Evolutionary conservation across 2,797 vertebrate species (phyloP).

Genomic region (Rhinella marina): DNA sequence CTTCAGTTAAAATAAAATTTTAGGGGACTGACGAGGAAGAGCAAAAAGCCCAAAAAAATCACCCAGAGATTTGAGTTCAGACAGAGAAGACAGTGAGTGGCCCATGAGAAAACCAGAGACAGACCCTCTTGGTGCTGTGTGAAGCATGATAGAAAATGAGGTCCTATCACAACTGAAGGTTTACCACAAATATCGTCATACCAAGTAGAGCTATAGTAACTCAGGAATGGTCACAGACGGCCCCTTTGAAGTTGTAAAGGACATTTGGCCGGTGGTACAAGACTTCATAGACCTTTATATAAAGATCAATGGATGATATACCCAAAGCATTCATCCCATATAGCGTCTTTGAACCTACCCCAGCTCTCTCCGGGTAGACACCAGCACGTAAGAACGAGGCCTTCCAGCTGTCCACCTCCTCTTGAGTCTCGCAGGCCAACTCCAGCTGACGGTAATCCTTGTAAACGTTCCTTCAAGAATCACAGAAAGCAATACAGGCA

Average conservation of each 20-base stretch:
- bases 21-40: background rate
- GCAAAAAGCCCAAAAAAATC: slow-evolving; percentile 7
- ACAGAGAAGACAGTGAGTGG: background rate
- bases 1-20: too few species aligned
- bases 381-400: slow-evolving; percentile 96
- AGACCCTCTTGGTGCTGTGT: background rate
- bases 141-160: background rate
- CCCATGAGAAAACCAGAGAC: background rate
- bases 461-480: slow-evolving; percentile 89
- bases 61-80: background rate
- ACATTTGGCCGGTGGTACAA: background rate
- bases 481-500: background rate
- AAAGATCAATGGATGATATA: background rate
- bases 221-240: background rate
- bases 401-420: slow-evolving; percentile 97
- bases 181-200: background rate
- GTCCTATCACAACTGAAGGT: background rate
- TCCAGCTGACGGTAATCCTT: slow-evolving; percentile 98
- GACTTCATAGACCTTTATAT: background rate
- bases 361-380: slow-evolving; percentile 93
- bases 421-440: slow-evolving; percentile 95
- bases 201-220: background rate
- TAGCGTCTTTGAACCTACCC: slow-evolving; percentile 73
- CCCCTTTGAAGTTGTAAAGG: background rate
- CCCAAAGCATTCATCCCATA: background rate